Evolutionary conservation across 2,888 invertebrate genomes (phyloP).

Genomic region (Cremastinae sp.): DNA sequence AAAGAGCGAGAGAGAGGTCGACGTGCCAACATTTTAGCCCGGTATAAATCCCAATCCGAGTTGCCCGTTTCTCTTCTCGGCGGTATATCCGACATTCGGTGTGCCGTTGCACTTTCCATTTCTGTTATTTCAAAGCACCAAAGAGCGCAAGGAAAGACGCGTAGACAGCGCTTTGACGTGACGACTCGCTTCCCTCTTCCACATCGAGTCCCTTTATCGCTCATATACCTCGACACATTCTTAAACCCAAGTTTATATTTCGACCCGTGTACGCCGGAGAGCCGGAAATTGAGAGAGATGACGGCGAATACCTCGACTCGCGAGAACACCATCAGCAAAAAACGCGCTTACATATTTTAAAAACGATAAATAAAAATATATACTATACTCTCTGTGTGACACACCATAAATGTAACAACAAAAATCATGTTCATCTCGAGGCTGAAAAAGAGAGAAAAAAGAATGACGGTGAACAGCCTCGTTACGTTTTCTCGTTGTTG

Average conservation of each 20-base stretch:
- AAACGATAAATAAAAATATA: too few species aligned
- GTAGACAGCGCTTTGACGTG: conserved; percentile 50
- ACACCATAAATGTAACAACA: too few species aligned
- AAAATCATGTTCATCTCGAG: too few species aligned
- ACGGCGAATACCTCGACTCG: background rate
- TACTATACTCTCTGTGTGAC: too few species aligned
- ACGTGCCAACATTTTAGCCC: conserved; percentile 66
- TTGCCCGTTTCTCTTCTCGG: conserved; percentile 10
- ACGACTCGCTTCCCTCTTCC: conserved; percentile 22
- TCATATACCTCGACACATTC: conserved; percentile 15
- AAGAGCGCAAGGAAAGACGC: conserved; percentile 10
- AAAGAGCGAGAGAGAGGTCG: conserved; percentile 5
- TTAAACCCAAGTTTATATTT: background rate
- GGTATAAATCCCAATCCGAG: conserved; percentile 6
- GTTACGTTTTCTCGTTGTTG: conserved; percentile 44
- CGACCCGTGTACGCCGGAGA: too few species aligned
- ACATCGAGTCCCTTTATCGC: conserved; percentile 28
- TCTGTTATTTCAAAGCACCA: conserved; percentile 59
- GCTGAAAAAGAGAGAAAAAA: too few species aligned
- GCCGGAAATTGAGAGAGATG: background rate
- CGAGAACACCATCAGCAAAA: background rate
- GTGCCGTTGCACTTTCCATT: conserved; percentile 71
- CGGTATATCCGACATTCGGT: conserved; percentile 18
- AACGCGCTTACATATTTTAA: too few species aligned
- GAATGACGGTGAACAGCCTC: conserved; percentile 8